Conservation (phyloP, 2,113 vertebrate genomes). For the Proteles cristata region DNA sequence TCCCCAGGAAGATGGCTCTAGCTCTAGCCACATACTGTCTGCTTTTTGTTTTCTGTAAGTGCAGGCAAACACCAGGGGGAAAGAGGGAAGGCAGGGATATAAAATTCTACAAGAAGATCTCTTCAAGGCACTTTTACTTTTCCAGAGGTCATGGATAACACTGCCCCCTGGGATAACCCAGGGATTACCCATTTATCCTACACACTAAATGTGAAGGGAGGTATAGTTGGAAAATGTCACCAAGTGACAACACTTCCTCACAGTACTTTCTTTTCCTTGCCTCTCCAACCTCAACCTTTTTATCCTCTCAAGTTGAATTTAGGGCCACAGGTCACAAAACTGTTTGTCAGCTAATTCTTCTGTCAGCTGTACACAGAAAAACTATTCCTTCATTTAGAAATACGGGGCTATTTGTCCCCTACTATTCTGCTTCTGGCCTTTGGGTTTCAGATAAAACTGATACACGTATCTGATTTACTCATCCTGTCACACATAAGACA, state of each 20-base stretch:
- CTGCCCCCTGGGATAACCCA: too few species aligned
- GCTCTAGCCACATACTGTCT: neutral
- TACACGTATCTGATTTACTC: neutral
- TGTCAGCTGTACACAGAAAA: neutral
- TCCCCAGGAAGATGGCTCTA: neutral
- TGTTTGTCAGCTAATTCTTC: neutral
- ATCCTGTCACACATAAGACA: neutral
- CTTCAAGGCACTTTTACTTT: neutral
- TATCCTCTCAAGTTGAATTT: too few species aligned
- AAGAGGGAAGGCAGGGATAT: too few species aligned
- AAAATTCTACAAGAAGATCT: neutral
- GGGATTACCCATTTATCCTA: neutral
- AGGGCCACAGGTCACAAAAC: neutral
- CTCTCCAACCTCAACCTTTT: neutral
- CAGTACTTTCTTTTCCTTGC: neutral
- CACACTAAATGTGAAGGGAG: neutral
- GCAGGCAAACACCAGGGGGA: neutral
- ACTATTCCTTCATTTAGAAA: neutral
- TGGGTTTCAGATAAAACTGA: neutral
- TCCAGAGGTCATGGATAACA: neutral
- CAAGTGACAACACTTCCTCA: neutral
- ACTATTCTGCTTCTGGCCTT: neutral
- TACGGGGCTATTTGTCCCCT: neutral
- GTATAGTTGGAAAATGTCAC: neutral
- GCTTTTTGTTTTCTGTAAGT: neutral